phyloP scores from a whole-genome alignment of 2,797 vertebrate genomes.

The Agapornis canus region DNA sequence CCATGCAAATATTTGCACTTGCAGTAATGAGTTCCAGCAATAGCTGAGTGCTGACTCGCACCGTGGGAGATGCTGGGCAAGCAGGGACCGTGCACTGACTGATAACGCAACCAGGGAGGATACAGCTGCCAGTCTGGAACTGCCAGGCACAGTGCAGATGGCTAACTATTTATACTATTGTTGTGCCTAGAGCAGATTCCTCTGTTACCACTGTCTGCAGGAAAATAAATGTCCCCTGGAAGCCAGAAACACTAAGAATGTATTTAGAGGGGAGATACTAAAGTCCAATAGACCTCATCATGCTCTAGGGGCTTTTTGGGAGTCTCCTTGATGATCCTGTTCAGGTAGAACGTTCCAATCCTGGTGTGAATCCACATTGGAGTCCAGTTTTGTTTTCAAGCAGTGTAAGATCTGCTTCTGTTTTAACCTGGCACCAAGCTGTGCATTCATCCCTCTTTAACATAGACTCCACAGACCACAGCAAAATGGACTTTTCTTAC shows the following conservation, averaged over 20 bases:
- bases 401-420: background rate
- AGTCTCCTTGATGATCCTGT: background rate
- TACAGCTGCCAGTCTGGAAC: conserved; percentile 21
- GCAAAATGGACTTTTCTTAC: background rate
- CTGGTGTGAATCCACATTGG: background rate
- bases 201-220: background rate
- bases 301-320: background rate
- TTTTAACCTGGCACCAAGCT: background rate
- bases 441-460: background rate
- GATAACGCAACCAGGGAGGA: background rate
- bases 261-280: background rate
- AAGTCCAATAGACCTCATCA: background rate
- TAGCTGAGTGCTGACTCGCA: conserved; percentile 1
- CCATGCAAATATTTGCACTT: conserved; percentile 1
- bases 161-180: conserved; percentile 8
- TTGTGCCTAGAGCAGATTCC: conserved; percentile 11
- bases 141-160: background rate
- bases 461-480: background rate
- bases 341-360: background rate
- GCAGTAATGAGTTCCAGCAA: conserved; percentile 1
- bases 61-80: background rate
- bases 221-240: background rate
- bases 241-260: background rate
- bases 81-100: background rate
- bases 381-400: background rate